Evolutionary conservation across 2,888 invertebrate genomes (phyloP).

Genomic region (Arrhopalites spinosus): DNA sequence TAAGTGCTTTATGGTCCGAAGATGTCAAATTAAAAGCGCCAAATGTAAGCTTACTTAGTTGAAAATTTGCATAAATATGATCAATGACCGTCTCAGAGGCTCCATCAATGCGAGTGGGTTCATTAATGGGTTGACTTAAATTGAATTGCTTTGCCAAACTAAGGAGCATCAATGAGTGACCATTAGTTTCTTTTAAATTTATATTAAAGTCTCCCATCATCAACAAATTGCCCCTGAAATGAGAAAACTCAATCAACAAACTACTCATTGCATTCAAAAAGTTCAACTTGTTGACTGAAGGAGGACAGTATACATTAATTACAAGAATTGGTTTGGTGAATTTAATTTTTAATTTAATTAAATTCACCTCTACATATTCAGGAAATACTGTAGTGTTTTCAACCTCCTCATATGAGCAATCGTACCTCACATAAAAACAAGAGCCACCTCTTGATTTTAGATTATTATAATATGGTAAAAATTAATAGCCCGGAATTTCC

Average conservation of each 20-base stretch:
- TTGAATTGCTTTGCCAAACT: background rate
- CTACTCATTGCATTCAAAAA: background rate
- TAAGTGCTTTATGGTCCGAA: background rate
- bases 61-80: background rate
- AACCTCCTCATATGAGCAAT: background rate
- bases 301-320: slow-evolving; percentile 1
- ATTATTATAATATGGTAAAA: background rate
- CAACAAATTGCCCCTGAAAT: background rate
- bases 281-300: background rate
- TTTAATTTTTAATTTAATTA: background rate
- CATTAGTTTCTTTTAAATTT: background rate
- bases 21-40: background rate
- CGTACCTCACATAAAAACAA: background rate
- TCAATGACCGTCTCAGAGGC: background rate
- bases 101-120: background rate
- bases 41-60: background rate
- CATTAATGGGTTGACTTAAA: background rate
- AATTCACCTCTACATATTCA: slow-evolving; percentile 2
- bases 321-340: background rate
- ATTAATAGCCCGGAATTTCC: background rate
- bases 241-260: background rate
- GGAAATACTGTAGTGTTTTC: background rate
- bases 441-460: background rate
- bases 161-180: background rate
- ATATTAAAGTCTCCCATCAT: slow-evolving; percentile 8